Conservation (phyloP, 2,888 invertebrate species). For the Oligia strigilis region DNA sequence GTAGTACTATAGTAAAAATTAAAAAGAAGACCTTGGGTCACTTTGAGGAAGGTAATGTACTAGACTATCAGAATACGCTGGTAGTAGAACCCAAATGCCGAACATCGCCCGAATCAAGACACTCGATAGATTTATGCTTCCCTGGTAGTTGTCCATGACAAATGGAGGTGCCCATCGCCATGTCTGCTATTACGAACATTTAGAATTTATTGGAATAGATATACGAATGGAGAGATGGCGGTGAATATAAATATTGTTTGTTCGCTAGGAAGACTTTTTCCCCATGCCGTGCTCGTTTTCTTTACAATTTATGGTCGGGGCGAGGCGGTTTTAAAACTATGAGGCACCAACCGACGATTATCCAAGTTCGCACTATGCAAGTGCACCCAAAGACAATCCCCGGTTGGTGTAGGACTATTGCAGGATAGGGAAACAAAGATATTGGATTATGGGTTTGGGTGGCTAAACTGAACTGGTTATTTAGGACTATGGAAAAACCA, state of each 20-base stretch:
- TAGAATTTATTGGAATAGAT: conserved; percentile 53
- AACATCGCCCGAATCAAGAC: conserved; percentile 49
- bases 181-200: conserved; percentile 48
- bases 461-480: too few relatives aligned
- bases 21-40: conserved; percentile 28
- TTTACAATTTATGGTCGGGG: neutral
- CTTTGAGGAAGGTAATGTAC: conserved; percentile 27
- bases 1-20: conserved; percentile 22
- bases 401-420: too few relatives aligned
- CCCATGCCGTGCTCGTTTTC: neutral
- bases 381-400: too few relatives aligned
- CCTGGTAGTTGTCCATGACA: conserved; percentile 55
- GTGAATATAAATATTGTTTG: conserved; percentile 35
- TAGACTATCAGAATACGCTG: conserved; percentile 46
- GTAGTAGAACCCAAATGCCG: conserved; percentile 38
- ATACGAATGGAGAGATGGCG: conserved; percentile 25
- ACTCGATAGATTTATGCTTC: conserved; percentile 58
- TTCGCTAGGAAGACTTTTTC: neutral
- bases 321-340: neutral
- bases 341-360: too few relatives aligned
- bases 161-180: conserved; percentile 54
- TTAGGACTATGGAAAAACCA: too few relatives aligned
- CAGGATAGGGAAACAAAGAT: too few relatives aligned
- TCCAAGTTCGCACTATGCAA: too few relatives aligned
- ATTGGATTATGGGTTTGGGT: too few relatives aligned